A percentile compares a stretch with the other conserved stretches of the same genome.
phyloP scores from a whole-genome alignment of 2,797 vertebrate genomes.

The Poliocrania exsul region DNA sequence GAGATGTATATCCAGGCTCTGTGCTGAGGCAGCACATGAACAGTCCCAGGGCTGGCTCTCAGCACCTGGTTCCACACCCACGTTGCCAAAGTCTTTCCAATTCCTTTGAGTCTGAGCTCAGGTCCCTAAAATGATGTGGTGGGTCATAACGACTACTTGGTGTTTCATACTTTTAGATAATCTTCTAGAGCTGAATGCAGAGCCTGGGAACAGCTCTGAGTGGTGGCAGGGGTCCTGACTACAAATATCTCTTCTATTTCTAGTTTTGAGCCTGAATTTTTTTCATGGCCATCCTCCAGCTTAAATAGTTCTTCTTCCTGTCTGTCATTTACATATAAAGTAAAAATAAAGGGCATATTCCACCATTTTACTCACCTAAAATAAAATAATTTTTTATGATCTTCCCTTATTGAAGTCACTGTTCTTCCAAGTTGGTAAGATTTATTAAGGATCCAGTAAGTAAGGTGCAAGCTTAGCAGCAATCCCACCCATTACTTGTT shows the following conservation, averaged over 20 bases:
- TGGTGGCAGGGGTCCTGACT: not conserved
- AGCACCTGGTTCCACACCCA: not conserved
- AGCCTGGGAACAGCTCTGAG: not conserved
- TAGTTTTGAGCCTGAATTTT: not conserved
- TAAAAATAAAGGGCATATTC: not conserved
- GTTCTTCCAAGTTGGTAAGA: not conserved
- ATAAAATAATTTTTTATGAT: not conserved
- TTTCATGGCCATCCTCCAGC: not conserved
- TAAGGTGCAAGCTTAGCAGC: not conserved
- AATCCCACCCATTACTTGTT: not conserved
- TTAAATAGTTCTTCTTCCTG: not conserved
- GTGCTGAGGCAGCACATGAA: fast-evolving
- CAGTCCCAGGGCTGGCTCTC: not conserved
- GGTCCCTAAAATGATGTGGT: not conserved
- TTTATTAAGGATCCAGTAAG: not conserved
- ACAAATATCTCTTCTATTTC: not conserved
- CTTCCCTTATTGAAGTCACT: not conserved
- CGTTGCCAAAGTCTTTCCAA: not conserved
- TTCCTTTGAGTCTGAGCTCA: not conserved
- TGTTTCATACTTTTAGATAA: not conserved
- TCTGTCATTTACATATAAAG: not conserved
- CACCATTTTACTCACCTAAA: not conserved
- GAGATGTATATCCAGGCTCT: not conserved
- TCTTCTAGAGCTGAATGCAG: not conserved
- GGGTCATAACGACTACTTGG: not conserved